phyloP scores from a whole-genome alignment of 2,888 invertebrate species.

The Hirtodrosophila trivittata region DNA sequence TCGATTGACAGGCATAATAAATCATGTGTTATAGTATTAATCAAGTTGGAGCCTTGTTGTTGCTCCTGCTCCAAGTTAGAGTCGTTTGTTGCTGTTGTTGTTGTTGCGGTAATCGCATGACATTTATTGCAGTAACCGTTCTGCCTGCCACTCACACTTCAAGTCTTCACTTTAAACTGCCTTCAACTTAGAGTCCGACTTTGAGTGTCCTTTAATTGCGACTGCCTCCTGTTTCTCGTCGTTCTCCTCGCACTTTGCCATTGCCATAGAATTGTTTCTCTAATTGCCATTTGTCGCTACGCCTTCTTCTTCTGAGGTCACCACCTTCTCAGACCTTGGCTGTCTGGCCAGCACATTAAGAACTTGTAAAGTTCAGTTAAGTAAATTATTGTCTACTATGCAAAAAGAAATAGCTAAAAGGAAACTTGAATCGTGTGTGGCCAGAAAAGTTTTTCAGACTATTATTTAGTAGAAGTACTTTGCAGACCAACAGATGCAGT shows the following conservation, averaged over 20 bases:
- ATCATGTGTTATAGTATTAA: slow-evolving; percentile 78
- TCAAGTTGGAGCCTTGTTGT: slow-evolving; percentile 63
- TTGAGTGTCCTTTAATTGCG: slow-evolving; percentile 61
- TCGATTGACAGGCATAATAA: slow-evolving; percentile 76
- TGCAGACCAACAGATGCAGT: too few species aligned
- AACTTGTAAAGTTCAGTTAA: slow-evolving; percentile 77
- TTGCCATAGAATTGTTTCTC: slow-evolving; percentile 65
- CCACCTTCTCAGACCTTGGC: slow-evolving; percentile 17
- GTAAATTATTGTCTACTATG: slow-evolving; percentile 69
- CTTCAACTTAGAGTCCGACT: slow-evolving; percentile 37
- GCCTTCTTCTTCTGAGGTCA: slow-evolving; percentile 25
- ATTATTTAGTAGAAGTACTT: background rate
- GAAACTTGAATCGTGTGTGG: slow-evolving; percentile 58
- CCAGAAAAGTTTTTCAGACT: slow-evolving; percentile 52
- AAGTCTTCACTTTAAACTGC: slow-evolving; percentile 45
- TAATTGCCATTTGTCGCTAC: slow-evolving; percentile 70
- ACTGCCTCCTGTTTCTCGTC: slow-evolving; percentile 15
- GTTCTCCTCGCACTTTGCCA: slow-evolving; percentile 4
- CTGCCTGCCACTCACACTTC: slow-evolving; percentile 24
- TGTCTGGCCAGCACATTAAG: slow-evolving; percentile 76
- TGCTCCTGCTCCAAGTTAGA: slow-evolving; percentile 15
- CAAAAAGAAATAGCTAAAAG: slow-evolving; percentile 66
- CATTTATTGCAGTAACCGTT: slow-evolving; percentile 70
- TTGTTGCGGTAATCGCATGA: slow-evolving; percentile 69
- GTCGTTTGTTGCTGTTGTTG: slow-evolving; percentile 43